A percentile compares a stretch with the other conserved stretches of the same genome.
Conservation (phyloP, 2,888 invertebrate genomes). For the Drosophila kokeensis region DNA sequence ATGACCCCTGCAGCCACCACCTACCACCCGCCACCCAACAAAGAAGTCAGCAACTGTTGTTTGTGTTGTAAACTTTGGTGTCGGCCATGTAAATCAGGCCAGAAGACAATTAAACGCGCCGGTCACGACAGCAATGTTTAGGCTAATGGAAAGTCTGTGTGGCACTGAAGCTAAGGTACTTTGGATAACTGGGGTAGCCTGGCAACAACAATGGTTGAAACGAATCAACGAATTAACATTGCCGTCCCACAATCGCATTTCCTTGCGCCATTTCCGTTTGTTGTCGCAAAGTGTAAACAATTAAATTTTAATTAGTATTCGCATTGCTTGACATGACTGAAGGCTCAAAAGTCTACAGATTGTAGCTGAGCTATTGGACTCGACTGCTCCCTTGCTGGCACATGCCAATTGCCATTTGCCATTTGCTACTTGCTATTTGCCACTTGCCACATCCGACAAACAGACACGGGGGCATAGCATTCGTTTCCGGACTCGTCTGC, state of each 20-base stretch:
- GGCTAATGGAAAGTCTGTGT: slow-evolving; percentile 61
- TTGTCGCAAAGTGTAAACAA: slow-evolving; percentile 76
- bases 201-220: slow-evolving; percentile 2
- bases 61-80: slow-evolving; percentile 55
- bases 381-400: slow-evolving; percentile 21
- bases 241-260: slow-evolving; percentile 18
- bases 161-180: slow-evolving; percentile 6
- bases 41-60: slow-evolving; percentile 28
- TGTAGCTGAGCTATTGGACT: slow-evolving; percentile 21
- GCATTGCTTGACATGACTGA: slow-evolving; percentile 63
- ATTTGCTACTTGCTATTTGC: slow-evolving; percentile 18
- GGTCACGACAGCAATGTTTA: slow-evolving; percentile 70
- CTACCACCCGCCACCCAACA: neutral
- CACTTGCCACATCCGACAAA: slow-evolving; percentile 31
- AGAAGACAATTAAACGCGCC: slow-evolving; percentile 67
- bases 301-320: slow-evolving; percentile 79
- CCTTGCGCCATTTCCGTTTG: slow-evolving; percentile 62
- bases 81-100: slow-evolving; percentile 70
- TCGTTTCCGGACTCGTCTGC: slow-evolving; percentile 60
- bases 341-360: slow-evolving; percentile 11
- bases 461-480: slow-evolving; percentile 17
- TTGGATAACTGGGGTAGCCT: slow-evolving; percentile 8
- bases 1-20: neutral
- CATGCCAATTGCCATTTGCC: neutral
- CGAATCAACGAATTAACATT: slow-evolving; percentile 3